phyloP scores from a whole-genome alignment of 2,113 vertebrate genomes.

The Prunella fulvescens region DNA sequence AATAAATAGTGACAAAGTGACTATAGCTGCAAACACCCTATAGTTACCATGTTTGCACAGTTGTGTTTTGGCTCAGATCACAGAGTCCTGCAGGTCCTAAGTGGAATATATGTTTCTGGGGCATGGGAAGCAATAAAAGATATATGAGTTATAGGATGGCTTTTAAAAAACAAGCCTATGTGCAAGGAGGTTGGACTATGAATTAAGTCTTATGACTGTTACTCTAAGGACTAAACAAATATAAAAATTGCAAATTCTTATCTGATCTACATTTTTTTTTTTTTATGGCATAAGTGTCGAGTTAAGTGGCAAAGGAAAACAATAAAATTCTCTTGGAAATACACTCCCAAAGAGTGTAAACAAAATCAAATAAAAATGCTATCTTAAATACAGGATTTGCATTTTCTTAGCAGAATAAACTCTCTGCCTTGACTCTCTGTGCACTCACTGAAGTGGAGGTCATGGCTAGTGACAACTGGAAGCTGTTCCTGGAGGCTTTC shows the following conservation, averaged over 20 bases:
- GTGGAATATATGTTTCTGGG: background rate
- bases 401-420: slow-evolving; percentile 42
- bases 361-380: background rate
- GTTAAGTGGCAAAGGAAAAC: background rate
- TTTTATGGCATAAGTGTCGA: background rate
- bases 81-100: background rate
- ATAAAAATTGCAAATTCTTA: background rate
- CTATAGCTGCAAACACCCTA: background rate
- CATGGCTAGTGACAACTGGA: slow-evolving; percentile 77
- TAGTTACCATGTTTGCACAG: background rate
- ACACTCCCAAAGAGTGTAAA: background rate
- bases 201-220: background rate
- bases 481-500: slow-evolving; percentile 70
- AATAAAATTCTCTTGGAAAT: background rate
- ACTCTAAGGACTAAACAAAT: background rate
- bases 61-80: background rate
- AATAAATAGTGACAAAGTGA: background rate
- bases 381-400: background rate
- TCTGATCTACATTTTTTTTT: background rate
- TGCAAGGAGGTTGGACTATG: background rate
- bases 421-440: slow-evolving; percentile 12
- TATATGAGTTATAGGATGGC: background rate
- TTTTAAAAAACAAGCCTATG: background rate
- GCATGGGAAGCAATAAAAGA: background rate
- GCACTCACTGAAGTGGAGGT: slow-evolving; percentile 68